These are phyloP conservation scores for Plodia interpunctella DNA, from an alignment of 1,140 invertebrate species.

Conservation along the genomic window DNA sequence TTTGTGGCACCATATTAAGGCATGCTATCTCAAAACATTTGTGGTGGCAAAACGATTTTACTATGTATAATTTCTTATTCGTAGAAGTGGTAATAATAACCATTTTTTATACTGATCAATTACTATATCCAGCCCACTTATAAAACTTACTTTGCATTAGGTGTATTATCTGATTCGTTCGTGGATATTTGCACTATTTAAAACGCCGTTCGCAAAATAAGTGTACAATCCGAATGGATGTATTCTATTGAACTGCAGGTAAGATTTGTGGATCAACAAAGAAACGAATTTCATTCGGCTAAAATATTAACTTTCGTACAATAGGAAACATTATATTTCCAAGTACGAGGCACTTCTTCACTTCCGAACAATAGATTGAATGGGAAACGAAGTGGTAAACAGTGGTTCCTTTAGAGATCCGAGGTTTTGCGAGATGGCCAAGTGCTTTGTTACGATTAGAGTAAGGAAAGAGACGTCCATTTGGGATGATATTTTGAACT, in stretches of 20 bases:
- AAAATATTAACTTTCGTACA: constrained; percentile 75
- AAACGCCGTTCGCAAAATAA: constrained; percentile 47
- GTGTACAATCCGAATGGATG: constrained; percentile 58
- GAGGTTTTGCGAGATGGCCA: constrained; percentile 30
- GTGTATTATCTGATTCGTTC: constrained; percentile 36
- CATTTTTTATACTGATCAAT: constrained; percentile 57
- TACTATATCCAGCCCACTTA: constrained; percentile 63
- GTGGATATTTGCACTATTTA: constrained; percentile 51
- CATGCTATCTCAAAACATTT: neutral
- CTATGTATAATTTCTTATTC: no score
- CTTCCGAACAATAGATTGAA: constrained; percentile 72
- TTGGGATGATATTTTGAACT: no score
- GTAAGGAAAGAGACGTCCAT: no score
- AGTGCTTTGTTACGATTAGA: neutral
- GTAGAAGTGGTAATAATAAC: no score
- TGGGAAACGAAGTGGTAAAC: constrained; percentile 73
- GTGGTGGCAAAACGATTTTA: neutral
- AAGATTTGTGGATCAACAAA: constrained; percentile 53
- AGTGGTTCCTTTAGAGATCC: constrained; percentile 57
- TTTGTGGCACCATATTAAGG: neutral
- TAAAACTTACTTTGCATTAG: constrained; percentile 47
- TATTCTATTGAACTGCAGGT: constrained; percentile 64
- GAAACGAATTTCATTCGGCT: constrained; percentile 63
- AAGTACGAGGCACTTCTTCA: constrained; percentile 69
- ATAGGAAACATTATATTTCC: constrained; percentile 71